Conservation (phyloP, 2,888 invertebrate species). For the Horisme vitalbata region DNA sequence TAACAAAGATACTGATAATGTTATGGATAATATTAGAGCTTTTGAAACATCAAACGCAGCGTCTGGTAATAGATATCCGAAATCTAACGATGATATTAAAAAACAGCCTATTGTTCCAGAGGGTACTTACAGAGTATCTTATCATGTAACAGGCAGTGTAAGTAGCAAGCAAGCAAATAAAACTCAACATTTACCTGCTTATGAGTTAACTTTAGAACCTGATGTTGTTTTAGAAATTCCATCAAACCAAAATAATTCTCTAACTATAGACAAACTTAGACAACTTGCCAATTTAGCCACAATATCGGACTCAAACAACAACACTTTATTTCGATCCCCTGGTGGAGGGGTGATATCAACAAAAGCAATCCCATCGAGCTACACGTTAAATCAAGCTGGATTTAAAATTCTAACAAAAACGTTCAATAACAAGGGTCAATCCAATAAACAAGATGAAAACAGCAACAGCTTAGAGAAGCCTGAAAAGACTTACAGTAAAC, state of each 20-base stretch:
- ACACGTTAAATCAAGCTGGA: conserved; percentile 85
- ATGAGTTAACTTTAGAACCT: conserved; percentile 71
- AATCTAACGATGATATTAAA: conserved; percentile 59
- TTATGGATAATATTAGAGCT: conserved; percentile 47
- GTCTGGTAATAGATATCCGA: conserved; percentile 61
- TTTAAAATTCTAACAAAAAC: conserved; percentile 86
- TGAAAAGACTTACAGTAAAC: conserved; percentile 64
- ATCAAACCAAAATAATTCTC: conserved; percentile 61
- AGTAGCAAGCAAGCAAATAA: conserved; percentile 76
- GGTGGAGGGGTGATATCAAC: conserved; percentile 81
- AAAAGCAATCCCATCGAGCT: conserved; percentile 84
- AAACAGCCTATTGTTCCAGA: conserved; percentile 56
- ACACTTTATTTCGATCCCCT: conserved; percentile 72
- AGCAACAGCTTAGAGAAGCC: conserved; percentile 56
- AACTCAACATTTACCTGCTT: conserved; percentile 69
- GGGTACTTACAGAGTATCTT: conserved; percentile 74
- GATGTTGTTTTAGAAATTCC: conserved; percentile 75
- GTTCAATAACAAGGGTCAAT: conserved; percentile 78
- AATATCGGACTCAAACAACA: conserved; percentile 77
- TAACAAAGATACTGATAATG: conserved; percentile 40
- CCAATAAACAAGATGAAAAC: conserved; percentile 72
- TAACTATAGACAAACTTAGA: conserved; percentile 75
- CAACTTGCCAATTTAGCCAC: conserved; percentile 83
- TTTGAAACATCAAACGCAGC: conserved; percentile 36
- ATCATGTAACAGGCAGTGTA: conserved; percentile 76